A percentile compares a stretch with the other conserved stretches of the same genome.
Evolutionary conservation across 1,140 invertebrate species (phyloP).

Genomic region (Drosophila obscura): DNA sequence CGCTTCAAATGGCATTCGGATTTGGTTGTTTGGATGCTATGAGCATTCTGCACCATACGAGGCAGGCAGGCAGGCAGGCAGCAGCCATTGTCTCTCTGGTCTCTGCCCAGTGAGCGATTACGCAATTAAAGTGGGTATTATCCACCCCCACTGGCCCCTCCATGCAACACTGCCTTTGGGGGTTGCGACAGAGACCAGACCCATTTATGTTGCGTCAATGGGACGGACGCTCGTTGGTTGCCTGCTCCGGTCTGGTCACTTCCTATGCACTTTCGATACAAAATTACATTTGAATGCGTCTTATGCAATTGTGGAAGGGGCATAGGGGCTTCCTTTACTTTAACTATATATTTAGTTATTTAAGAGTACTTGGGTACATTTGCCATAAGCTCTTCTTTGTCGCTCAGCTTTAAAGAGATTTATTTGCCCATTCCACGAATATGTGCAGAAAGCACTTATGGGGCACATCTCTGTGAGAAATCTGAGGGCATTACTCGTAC

Average conservation of each 20-base stretch:
- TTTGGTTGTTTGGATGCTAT: conserved; percentile 30
- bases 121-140: conserved; percentile 44
- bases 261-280: conserved; percentile 58
- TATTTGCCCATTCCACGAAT: too few species aligned
- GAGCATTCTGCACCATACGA: conserved; percentile 45
- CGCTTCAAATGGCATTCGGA: conserved; percentile 35
- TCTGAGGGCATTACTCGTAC: too few species aligned
- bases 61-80: not conserved
- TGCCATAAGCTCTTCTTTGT: too few species aligned
- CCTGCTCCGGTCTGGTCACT: conserved; percentile 56
- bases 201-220: conserved; percentile 38
- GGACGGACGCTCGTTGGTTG: conserved; percentile 3
- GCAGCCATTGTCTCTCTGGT: conserved; percentile 26
- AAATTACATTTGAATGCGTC: conserved; percentile 37
- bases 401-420: too few species aligned
- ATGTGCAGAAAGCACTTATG: too few species aligned
- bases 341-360: too few species aligned
- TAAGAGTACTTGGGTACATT: too few species aligned
- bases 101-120: conserved; percentile 13
- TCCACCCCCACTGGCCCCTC: not conserved
- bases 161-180: conserved; percentile 41
- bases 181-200: conserved; percentile 32
- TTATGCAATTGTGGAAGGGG: conserved; percentile 52
- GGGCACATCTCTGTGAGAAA: too few species aligned
- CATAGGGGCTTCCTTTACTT: too few species aligned